A percentile compares a stretch with the other conserved stretches of the same genome.
Evolutionary conservation across 2,797 vertebrate genomes (phyloP).

Genomic region (Etheostoma perlongum): DNA sequence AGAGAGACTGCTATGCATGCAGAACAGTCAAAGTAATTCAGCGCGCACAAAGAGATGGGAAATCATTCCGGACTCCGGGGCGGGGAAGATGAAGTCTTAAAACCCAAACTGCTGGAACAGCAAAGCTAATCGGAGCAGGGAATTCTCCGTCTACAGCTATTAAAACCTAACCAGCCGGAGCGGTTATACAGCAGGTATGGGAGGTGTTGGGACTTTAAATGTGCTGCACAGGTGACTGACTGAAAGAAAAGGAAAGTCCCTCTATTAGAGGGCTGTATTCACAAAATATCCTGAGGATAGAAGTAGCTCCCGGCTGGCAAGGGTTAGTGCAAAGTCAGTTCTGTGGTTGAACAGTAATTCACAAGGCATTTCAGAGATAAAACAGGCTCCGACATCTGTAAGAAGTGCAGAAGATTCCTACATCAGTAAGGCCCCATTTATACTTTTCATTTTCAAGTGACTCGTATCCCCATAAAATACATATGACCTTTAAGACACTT

Average conservation of each 20-base stretch:
- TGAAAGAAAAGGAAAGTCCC: background rate
- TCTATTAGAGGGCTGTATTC: background rate
- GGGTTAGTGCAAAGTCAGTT: too few relatives aligned
- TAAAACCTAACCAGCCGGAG: constrained; percentile 51
- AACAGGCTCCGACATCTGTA: background rate
- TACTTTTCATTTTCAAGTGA: background rate
- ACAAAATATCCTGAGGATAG: constrained; percentile 1
- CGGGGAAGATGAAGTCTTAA: constrained; percentile 59
- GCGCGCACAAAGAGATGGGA: constrained; percentile 49
- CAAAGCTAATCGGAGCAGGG: constrained; percentile 62
- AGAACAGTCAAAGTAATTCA: constrained; percentile 47
- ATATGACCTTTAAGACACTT: too few relatives aligned
- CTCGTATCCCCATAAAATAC: too few relatives aligned
- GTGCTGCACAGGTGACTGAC: constrained; percentile 21
- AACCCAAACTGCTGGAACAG: constrained; percentile 67
- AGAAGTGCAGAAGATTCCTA: background rate
- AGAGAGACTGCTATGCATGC: constrained; percentile 42
- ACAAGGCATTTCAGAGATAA: background rate
- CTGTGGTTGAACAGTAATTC: background rate
- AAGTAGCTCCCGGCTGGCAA: background rate
- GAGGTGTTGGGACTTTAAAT: constrained; percentile 6
- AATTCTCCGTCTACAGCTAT: constrained; percentile 52
- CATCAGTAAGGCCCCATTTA: too few relatives aligned
- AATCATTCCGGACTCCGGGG: constrained; percentile 41
- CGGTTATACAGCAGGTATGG: constrained; percentile 22